Evolutionary conservation across 2,888 invertebrate species (phyloP), one percentile per base, ranked within the genome.

Genomic region (Axea sp.): DNA sequence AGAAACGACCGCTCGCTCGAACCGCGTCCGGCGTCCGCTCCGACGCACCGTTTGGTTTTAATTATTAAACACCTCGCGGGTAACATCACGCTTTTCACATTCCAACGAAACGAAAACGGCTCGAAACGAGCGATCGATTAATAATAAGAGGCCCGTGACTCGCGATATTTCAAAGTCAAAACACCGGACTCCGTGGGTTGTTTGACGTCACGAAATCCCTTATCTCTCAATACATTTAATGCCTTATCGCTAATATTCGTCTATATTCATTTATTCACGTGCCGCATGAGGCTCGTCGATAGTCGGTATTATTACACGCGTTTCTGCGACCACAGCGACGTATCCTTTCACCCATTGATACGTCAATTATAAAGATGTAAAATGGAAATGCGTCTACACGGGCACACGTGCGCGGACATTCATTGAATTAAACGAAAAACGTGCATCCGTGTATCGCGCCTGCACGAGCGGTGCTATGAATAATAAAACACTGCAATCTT

Each of bases 311-410:
- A 73, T 74, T 69, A 73, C 69, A 31, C 39, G 73, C 74, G 74
- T 73, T 74, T 62, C 62, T 73, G 64, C 69, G 72, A 74, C 69
- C 57, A 17, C 55, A 43, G 47, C 60, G 43, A 69, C 55, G 72
- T 53, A 57, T 69, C 75, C 74, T 69, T 76, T 77, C 74, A 69
- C 69, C 60, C 77, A 74, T 77, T 77, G 75, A 77, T 76, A 74
- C 75, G 75, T 77, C 77, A 77, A 77, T 77, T 77, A 77, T 77
- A 75, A 75, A 62, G 73, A 69, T 75, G 73, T 69, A 57, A 65
- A 69, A 49, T 59, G 73, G 75, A 77, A 76, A 76, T 45, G 57
- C 71, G 69, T 76, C 64, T 76, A 71, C 73, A 73, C 67, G 59
- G 57, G 62, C 71, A 67, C 67, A 73, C 60, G 65, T 57, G 57